Conservation (phyloP, 2,797 vertebrate species). For the Spheniscus humboldti region DNA sequence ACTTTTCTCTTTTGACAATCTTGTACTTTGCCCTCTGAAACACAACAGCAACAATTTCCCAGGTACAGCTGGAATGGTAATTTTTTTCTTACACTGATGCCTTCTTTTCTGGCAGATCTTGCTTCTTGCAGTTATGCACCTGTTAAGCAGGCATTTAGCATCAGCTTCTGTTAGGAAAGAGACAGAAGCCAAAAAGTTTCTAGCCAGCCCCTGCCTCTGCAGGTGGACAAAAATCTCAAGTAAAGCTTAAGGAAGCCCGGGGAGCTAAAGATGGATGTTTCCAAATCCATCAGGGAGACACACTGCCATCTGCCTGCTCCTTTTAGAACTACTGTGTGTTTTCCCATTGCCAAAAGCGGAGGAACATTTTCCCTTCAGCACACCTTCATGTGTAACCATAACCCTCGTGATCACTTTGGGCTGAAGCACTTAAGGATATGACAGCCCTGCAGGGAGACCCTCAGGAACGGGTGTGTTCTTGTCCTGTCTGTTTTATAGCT, state of each 20-base stretch:
- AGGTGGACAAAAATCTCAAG: background rate
- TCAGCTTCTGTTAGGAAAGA: background rate
- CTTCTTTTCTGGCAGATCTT: background rate
- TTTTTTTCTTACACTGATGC: background rate
- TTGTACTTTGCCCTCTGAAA: background rate
- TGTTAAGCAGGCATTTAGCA: background rate
- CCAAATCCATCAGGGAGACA: conserved; percentile 17
- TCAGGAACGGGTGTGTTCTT: background rate
- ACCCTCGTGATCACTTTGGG: accelerated
- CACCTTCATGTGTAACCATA: accelerated
- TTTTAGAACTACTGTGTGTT: background rate
- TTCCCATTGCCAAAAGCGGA: background rate
- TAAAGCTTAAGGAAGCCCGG: background rate
- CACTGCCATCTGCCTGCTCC: conserved; percentile 54
- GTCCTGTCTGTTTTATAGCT: background rate
- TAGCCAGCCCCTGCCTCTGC: background rate
- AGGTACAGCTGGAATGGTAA: background rate
- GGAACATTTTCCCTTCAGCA: background rate
- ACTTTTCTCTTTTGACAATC: background rate
- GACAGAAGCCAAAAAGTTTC: background rate
- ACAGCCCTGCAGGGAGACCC: background rate
- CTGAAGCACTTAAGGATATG: background rate
- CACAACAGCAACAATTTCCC: background rate
- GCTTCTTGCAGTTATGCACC: background rate
- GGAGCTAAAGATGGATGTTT: background rate